Conservation (phyloP, 2,113 vertebrate species). For the Tursiops truncatus region DNA sequence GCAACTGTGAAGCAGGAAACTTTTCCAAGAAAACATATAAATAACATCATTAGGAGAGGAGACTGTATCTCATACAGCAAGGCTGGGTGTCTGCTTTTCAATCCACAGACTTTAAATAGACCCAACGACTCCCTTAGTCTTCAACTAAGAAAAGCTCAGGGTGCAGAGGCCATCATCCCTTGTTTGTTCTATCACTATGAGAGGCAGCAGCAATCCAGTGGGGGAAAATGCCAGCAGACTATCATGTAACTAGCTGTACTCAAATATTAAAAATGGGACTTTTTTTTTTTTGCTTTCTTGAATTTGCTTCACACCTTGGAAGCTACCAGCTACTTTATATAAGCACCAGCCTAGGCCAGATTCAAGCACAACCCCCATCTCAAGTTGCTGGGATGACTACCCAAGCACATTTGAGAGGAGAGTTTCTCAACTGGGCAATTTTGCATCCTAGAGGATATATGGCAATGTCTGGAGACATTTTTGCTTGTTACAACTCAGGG, state of each 20-base stretch:
- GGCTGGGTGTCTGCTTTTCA: neutral
- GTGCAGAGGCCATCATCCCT: neutral
- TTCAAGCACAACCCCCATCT: neutral
- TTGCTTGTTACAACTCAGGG: neutral
- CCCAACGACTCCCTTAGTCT: neutral
- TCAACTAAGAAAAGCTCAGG: neutral
- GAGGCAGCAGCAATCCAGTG: neutral
- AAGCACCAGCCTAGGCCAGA: neutral
- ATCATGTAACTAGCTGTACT: neutral
- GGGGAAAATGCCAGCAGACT: neutral
- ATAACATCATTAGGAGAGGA: neutral
- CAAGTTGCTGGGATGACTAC: neutral
- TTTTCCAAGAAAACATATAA: conserved; percentile 18
- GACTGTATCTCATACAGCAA: neutral
- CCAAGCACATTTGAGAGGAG: neutral
- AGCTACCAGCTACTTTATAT: neutral
- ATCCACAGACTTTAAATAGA: neutral
- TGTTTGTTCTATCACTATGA: neutral
- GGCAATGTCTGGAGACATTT: neutral
- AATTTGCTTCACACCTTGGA: neutral
- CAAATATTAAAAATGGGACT: neutral
- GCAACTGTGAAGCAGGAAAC: neutral
- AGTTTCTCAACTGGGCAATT: neutral
- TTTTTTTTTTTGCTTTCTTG: neutral
- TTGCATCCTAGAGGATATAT: neutral